phyloP scores from a whole-genome alignment of 92 coral and sea anemone species.

The Epizoanthus illoricatus region DNA sequence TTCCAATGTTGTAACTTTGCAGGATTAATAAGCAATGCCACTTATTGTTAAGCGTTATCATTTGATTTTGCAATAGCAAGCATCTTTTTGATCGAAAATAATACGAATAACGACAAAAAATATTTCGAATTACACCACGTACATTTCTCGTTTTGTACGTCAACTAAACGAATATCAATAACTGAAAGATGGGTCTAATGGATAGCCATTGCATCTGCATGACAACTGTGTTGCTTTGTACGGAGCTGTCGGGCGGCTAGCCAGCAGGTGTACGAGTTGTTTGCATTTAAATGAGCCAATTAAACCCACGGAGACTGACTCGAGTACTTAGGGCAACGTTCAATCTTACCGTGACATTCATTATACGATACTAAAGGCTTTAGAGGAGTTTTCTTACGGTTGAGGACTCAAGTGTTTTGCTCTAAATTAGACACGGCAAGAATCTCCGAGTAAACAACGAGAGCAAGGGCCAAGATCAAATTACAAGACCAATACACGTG shows the following conservation, averaged over 20 bases:
- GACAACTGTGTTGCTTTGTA: background rate
- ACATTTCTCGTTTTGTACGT: background rate
- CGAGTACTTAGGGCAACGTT: background rate
- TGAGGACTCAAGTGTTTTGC: background rate
- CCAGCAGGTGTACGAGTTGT: constrained; percentile 11
- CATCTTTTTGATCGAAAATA: background rate
- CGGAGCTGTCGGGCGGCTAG: background rate
- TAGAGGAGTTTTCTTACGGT: background rate
- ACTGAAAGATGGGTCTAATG: background rate
- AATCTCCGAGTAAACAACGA: background rate
- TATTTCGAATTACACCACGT: background rate
- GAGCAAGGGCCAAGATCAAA: background rate
- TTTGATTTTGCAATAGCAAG: background rate
- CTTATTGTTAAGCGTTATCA: constrained; percentile 12
- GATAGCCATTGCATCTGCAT: background rate
- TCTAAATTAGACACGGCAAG: background rate
- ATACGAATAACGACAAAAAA: too few species aligned
- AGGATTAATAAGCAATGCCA: constrained; percentile 22
- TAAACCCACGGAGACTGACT: background rate
- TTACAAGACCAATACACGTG: background rate
- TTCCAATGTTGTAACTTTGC: background rate
- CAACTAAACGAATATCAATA: background rate
- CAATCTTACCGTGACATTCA: background rate
- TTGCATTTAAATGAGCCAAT: constrained; percentile 3
- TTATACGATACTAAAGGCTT: background rate